These are phyloP conservation scores for Diadema setosum DNA, from an alignment of 35 echinoderm and acorn worm genomes.

Conservation along the genomic window DNA sequence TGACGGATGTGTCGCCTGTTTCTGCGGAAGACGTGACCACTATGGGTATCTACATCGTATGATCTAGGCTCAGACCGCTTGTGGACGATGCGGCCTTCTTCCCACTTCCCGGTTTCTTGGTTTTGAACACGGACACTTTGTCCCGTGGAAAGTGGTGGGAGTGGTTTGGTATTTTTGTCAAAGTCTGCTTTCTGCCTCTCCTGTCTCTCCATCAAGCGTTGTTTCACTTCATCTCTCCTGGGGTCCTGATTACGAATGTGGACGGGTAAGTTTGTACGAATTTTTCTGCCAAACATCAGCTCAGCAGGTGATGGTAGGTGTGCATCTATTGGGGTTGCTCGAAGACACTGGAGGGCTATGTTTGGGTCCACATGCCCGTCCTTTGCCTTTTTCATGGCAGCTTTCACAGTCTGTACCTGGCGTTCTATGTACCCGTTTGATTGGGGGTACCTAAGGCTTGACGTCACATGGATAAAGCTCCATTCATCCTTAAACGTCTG, in stretches of 20 bases:
- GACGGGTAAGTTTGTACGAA: slow-evolving; percentile 9
- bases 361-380: background rate
- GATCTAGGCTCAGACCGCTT: slow-evolving; percentile 17
- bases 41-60: background rate
- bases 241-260: slow-evolving; percentile 27
- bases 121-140: background rate
- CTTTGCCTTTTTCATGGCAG: background rate
- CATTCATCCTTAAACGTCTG: no score
- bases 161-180: background rate
- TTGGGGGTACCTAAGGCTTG: no score
- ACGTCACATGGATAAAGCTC: no score
- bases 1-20: background rate
- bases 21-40: background rate
- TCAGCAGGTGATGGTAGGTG: slow-evolving; percentile 56
- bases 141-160: background rate
- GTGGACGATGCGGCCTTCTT: background rate
- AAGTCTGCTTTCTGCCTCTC: slow-evolving; percentile 8
- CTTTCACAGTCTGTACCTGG: background rate
- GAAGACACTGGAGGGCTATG: background rate
- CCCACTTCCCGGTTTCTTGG: slow-evolving; percentile 7
- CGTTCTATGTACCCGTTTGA: background rate
- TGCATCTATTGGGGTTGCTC: slow-evolving; percentile 46
- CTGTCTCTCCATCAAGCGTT: slow-evolving; percentile 19
- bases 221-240: background rate
- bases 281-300: slow-evolving; percentile 24